These are phyloP conservation scores for Callaeas wilsoni DNA, from an alignment of 2,113 vertebrate species.

Conservation along the genomic window DNA sequence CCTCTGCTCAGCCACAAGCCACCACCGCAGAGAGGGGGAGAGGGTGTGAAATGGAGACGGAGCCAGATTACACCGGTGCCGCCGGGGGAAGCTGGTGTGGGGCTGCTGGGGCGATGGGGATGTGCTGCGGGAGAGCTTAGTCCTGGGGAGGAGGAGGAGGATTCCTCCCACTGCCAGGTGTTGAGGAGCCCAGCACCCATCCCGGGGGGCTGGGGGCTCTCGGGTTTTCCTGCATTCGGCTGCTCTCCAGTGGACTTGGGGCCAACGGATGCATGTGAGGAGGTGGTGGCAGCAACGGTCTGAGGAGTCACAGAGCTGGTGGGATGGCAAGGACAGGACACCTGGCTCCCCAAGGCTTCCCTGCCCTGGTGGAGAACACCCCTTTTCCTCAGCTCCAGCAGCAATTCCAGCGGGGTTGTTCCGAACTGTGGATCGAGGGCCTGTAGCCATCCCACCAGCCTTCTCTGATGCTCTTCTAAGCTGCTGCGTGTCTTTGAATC, in stretches of 20 bases:
- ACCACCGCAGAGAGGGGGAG: slow-evolving; percentile 31
- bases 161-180: neutral
- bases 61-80: neutral
- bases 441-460: fast-evolving
- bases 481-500: neutral
- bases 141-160: neutral
- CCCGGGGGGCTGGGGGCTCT: neutral
- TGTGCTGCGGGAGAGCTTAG: neutral
- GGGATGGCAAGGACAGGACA: neutral
- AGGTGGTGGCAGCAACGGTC: neutral
- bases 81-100: neutral
- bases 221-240: neutral
- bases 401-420: neutral
- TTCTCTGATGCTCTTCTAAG: neutral
- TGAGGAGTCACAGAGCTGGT: neutral
- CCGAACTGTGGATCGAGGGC: fast-evolving
- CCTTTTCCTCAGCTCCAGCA: neutral
- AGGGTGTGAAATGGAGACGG: neutral
- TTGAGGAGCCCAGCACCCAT: neutral
- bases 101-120: neutral
- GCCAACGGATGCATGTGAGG: neutral
- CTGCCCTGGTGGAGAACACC: neutral
- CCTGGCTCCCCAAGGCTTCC: neutral
- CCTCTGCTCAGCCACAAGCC: slow-evolving; percentile 17
- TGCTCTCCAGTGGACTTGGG: neutral